Evolutionary conservation across 53 echinoderm and acorn worm genomes (phyloP).

Genomic region (Temnopleurus reevesii): DNA sequence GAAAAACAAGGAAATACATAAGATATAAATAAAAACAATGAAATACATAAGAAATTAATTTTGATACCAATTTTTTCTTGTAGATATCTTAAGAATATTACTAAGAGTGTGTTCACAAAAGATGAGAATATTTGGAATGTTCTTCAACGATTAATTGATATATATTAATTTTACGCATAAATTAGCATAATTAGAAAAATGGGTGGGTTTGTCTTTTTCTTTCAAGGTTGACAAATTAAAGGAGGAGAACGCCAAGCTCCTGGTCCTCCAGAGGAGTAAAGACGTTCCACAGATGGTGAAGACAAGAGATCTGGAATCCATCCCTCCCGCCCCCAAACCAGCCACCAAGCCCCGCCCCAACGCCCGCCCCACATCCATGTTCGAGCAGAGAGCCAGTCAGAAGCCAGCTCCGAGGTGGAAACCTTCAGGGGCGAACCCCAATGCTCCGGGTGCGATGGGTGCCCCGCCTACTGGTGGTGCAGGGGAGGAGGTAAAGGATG

Average conservation of each 20-base stretch:
- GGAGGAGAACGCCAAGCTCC: slow-evolving; percentile 83
- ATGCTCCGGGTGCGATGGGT: background rate
- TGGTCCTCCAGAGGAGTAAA: slow-evolving; percentile 71
- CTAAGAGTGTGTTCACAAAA: too few species aligned
- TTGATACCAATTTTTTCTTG: too few species aligned
- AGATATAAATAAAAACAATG: too few species aligned
- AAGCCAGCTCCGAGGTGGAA: slow-evolving; percentile 69
- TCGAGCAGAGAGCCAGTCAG: slow-evolving; percentile 64
- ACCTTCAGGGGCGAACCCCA: slow-evolving; percentile 33
- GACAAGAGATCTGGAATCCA: slow-evolving; percentile 63
- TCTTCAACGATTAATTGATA: too few species aligned
- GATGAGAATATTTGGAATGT: too few species aligned
- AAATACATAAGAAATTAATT: too few species aligned
- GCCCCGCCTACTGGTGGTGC: background rate
- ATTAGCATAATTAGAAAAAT: too few species aligned
- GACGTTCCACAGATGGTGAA: slow-evolving; percentile 62
- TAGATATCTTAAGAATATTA: too few species aligned
- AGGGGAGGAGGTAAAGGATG: background rate
- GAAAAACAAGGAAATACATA: too few species aligned
- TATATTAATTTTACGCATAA: too few species aligned
- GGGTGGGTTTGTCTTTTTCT: too few species aligned
- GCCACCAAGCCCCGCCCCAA: slow-evolving; percentile 5
- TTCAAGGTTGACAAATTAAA: slow-evolving; percentile 88
- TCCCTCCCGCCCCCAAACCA: slow-evolving; percentile 48
- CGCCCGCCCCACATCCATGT: slow-evolving; percentile 78